Base-by-base conservation (phyloP, 1,140 invertebrate genomes). In the Lordiphosa clarofinis region DNA sequence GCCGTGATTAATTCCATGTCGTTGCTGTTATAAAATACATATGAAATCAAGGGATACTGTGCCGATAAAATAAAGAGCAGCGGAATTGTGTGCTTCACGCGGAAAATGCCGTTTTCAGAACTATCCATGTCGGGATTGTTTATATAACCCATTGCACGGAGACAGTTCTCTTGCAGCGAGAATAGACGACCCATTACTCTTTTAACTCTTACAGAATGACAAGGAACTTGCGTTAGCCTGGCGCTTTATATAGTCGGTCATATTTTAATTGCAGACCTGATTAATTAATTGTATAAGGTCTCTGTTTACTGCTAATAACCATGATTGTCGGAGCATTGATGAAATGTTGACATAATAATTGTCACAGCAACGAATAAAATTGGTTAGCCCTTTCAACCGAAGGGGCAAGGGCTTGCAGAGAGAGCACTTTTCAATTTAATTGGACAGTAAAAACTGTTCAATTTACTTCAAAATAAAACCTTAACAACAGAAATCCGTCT, bases 1-100 rank as follows among this genome's bases (percentile, higher is more conserved):
- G 76, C 86, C 4, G 86, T 88, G 11, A 79, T 56, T 53, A 81
- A 38, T 40, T 76, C 65, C 60, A 88, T 64, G 38, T 88, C 56
- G 33, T 88, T 59, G 11, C 53, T 60, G 31, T 87, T 58, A 37
- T 88, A 54, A 10, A 84, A 47, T 13, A 65, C 56, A 52, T 79
- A 84, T 9, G 59, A 60, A 31, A 88, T 64, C 37, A 88, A 36
- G 5, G 76, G 81, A 63, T 68, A 84, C 57, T 87, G 76, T 5
- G 81, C 86, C 12, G 81, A 87, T 11, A 65, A n/a, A 9, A 86
- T 78, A n/a, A 88, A 49, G 7, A 86, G 28, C 37, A 86, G 40
- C 0, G 64, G 65, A 6, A 42, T 61, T 28, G 78, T 38, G 28
- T 78, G 76, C 44, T 59, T 58, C 3, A 73, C 39, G 21, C 43